phyloP scores from a whole-genome alignment of 2,797 vertebrate genomes.

The Tenualosa ilisha region DNA sequence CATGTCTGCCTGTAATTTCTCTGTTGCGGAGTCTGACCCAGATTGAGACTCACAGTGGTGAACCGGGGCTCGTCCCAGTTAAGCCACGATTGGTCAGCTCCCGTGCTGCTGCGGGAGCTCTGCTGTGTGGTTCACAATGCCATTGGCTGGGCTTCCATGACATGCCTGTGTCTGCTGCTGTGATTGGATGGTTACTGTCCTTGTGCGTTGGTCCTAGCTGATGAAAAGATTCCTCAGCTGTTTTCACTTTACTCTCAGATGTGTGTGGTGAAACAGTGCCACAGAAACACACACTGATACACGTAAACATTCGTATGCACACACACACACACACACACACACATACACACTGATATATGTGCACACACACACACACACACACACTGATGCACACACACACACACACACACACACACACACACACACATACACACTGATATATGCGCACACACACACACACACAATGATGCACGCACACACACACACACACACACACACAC shows the following conservation, averaged over 20 bases:
- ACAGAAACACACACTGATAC: slow-evolving; percentile 3
- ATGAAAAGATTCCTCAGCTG: slow-evolving; percentile 75
- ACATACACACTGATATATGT: neutral
- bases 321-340: neutral
- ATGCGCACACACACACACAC: neutral
- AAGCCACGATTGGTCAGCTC: slow-evolving; percentile 24
- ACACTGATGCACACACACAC: neutral
- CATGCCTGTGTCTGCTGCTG: slow-evolving; percentile 18
- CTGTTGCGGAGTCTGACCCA: slow-evolving; percentile 33
- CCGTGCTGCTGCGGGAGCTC: neutral
- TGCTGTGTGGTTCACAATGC: neutral
- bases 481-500: neutral
- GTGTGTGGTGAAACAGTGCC: slow-evolving; percentile 51
- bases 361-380: neutral
- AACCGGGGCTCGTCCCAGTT: slow-evolving; percentile 21
- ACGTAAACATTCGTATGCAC: neutral
- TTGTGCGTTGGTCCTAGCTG: slow-evolving; percentile 63
- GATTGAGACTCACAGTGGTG: slow-evolving; percentile 24
- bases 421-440: neutral
- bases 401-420: neutral
- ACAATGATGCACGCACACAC: neutral
- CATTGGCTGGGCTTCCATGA: slow-evolving; percentile 31
- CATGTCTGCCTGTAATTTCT: slow-evolving; percentile 21
- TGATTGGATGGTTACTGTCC: slow-evolving; percentile 55
- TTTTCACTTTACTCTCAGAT: slow-evolving; percentile 72